Evolutionary conservation across 2,797 vertebrate genomes (phyloP).

Genomic region (Coendou prehensilis): DNA sequence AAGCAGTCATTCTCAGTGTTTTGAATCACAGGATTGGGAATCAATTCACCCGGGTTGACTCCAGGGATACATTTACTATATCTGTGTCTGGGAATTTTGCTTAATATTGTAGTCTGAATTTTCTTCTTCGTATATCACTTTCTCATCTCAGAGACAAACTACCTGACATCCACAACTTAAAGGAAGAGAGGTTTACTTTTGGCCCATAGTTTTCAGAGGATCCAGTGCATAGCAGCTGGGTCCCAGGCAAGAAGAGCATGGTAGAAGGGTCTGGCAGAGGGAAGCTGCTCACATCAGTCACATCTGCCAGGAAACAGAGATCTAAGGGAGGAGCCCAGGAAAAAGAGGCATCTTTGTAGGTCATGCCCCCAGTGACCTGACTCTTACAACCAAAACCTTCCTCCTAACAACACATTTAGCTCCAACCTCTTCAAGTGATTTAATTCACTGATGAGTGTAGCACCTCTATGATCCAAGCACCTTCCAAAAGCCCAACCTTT

Average conservation of each 20-base stretch:
- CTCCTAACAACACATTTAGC: background rate
- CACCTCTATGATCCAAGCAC: background rate
- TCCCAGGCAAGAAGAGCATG: too few species aligned
- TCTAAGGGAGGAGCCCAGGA: too few species aligned
- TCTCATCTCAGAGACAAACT: background rate
- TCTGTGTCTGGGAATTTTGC: background rate
- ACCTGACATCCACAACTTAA: background rate
- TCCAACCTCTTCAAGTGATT: background rate
- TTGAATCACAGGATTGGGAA: background rate
- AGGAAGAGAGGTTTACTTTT: background rate
- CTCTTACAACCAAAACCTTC: too few species aligned
- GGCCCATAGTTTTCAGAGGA: background rate
- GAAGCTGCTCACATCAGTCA: too few species aligned
- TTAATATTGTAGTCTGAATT: background rate
- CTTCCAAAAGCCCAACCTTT: background rate
- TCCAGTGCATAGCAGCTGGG: background rate
- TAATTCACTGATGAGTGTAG: background rate
- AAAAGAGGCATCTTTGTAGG: too few species aligned
- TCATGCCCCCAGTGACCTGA: too few species aligned
- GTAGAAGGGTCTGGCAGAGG: too few species aligned
- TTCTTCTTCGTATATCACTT: background rate
- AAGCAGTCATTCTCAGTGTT: fast-evolving
- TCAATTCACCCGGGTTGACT: background rate
- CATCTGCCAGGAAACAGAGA: too few species aligned
- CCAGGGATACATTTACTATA: background rate